Evolutionary conservation across 2,113 vertebrate genomes (phyloP).

Genomic region (Callithrix jacchus): DNA sequence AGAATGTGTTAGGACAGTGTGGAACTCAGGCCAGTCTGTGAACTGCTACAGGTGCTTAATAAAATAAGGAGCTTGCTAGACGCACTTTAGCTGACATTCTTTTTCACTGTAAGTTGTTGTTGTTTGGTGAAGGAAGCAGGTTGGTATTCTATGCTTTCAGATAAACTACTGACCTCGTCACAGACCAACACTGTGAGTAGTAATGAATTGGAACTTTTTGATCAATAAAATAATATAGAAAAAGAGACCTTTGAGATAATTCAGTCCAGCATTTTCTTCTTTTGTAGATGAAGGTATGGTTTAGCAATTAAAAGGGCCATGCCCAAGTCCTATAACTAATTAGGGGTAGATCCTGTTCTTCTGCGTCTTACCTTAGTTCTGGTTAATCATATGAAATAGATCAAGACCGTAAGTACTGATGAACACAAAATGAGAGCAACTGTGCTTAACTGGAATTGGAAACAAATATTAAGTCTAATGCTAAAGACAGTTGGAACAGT

Average conservation of each 20-base stretch:
- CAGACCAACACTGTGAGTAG: background rate
- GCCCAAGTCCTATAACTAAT: background rate
- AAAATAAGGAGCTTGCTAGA: background rate
- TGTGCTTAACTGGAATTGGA: slow-evolving; percentile 21
- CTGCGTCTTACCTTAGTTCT: background rate
- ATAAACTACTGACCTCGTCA: background rate
- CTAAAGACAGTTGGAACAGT: slow-evolving; percentile 20
- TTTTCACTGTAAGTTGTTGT: background rate
- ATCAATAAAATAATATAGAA: background rate
- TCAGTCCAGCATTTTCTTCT: background rate
- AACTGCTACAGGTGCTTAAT: background rate
- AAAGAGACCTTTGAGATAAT: background rate
- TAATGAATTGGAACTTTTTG: background rate
- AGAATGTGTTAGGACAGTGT: background rate
- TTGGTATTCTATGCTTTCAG: background rate
- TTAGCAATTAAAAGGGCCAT: background rate
- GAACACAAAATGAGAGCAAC: background rate
- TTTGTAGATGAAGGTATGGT: background rate
- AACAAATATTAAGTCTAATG: background rate
- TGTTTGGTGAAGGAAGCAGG: background rate
- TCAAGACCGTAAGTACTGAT: background rate
- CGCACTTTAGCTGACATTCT: background rate
- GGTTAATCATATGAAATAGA: background rate
- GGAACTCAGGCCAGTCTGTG: background rate
- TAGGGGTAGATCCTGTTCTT: background rate